Percentiles rank a stretch among this genome's conserved stretches.
Evolutionary conservation across 35 echinoderm and acorn worm species (phyloP).

Genomic region (Nesometra sesokonis): DNA sequence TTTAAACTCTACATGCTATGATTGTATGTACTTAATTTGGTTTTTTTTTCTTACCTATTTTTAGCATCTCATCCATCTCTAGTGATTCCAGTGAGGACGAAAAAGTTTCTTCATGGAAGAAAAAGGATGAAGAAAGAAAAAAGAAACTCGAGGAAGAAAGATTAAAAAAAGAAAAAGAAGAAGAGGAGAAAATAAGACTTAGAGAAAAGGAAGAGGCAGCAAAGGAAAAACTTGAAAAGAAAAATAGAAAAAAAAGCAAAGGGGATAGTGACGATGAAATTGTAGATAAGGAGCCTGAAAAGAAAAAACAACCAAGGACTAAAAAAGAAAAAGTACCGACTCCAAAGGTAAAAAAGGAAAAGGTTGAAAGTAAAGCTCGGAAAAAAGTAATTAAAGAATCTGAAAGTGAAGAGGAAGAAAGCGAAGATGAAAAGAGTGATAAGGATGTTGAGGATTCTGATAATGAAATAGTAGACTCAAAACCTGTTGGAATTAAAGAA

Average conservation of each 20-base stretch:
- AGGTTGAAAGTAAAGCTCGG: slow-evolving; percentile 31
- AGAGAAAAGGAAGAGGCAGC: slow-evolving; percentile 54
- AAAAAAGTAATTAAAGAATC: slow-evolving; percentile 10
- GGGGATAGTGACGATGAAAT: slow-evolving; percentile 4
- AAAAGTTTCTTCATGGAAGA: slow-evolving; percentile 32
- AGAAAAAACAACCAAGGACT: slow-evolving; percentile 15
- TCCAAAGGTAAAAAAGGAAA: slow-evolving; percentile 35
- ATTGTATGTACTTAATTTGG: no score
- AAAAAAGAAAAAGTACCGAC: slow-evolving; percentile 6
- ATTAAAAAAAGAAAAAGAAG: slow-evolving; percentile 48
- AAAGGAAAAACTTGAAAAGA: slow-evolving; percentile 70
- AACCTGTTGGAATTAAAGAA: slow-evolving; percentile 6
- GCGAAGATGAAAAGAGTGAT: slow-evolving; percentile 12
- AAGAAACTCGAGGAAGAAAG: slow-evolving; percentile 55
- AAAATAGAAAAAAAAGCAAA: slow-evolving; percentile 65
- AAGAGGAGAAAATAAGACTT: slow-evolving; percentile 52
- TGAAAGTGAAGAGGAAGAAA: slow-evolving; percentile 8
- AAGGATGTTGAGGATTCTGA: neutral
- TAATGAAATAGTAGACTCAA: neutral
- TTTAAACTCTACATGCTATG: no score
- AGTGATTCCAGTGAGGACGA: slow-evolving; percentile 31
- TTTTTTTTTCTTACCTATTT: neutral
- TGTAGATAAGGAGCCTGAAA: neutral
- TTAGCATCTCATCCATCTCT: slow-evolving; percentile 9
- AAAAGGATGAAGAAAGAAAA: slow-evolving; percentile 46